Evolutionary conservation across 2,797 vertebrate species (phyloP).

Genomic region (Tinamus major): DNA sequence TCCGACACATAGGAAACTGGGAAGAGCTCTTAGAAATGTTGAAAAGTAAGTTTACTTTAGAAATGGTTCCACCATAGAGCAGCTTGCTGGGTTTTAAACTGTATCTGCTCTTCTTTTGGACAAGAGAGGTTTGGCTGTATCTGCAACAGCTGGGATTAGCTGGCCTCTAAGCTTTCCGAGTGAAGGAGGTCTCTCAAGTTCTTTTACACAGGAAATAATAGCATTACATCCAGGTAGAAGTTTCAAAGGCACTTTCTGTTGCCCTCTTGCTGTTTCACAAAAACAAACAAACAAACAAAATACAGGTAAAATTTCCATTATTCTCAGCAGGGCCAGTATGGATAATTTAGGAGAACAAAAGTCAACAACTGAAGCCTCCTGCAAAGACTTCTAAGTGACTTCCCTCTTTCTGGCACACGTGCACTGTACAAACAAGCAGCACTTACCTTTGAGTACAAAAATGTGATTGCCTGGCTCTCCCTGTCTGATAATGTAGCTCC

Average conservation of each 20-base stretch:
- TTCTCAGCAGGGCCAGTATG: neutral
- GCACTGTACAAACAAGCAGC: neutral
- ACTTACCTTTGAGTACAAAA: slow-evolving; percentile 91
- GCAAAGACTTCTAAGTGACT: neutral
- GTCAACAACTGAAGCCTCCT: neutral
- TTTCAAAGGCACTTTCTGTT: neutral
- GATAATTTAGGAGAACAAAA: neutral
- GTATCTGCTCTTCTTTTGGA: neutral
- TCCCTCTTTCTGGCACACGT: neutral
- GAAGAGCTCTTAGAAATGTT: neutral
- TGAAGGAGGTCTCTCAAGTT: neutral
- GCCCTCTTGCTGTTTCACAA: neutral
- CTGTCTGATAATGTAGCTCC: slow-evolving; percentile 89
- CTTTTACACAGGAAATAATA: neutral
- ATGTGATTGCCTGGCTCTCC: slow-evolving; percentile 92
- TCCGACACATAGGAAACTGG: neutral
- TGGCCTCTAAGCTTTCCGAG: neutral
- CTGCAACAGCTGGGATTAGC: neutral
- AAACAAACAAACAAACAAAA: neutral
- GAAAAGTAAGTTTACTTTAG: neutral
- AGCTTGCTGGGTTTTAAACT: neutral
- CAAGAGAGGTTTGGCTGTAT: neutral
- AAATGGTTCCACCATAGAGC: neutral
- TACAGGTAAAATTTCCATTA: neutral
- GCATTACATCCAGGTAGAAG: neutral